These are phyloP conservation scores for Danaus plexippus DNA, from an alignment of 1,140 invertebrate species.

Conservation along the genomic window DNA sequence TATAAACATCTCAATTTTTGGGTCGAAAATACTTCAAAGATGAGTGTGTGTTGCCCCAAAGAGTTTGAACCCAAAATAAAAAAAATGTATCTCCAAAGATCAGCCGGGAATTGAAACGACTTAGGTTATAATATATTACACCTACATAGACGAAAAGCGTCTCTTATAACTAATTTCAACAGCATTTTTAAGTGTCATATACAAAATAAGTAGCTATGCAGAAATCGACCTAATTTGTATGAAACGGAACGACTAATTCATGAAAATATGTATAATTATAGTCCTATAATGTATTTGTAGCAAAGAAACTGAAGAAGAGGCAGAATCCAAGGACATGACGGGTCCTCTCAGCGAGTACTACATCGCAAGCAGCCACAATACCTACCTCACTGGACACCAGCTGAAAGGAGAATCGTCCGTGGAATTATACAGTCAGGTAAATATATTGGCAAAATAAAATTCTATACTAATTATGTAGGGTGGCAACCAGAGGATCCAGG, in stretches of 20 bases:
- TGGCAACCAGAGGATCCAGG: background rate
- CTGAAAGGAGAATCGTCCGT: conserved; percentile 94
- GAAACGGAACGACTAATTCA: conserved; percentile 14
- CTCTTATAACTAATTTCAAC: background rate
- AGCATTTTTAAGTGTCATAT: background rate
- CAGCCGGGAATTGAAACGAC: too few species aligned
- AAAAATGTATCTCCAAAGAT: too few species aligned
- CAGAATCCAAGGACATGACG: conserved; percentile 78
- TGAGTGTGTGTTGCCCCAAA: too few species aligned
- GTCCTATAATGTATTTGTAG: too few species aligned
- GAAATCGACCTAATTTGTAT: conserved; percentile 30
- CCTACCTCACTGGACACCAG: conserved; percentile 97
- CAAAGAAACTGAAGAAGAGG: too few species aligned
- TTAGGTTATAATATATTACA: too few species aligned
- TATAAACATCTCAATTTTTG: too few species aligned
- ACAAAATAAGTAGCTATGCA: conserved; percentile 11
- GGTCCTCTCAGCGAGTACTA: conserved; percentile 95
- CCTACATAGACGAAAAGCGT: too few species aligned
- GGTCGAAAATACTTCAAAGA: too few species aligned
- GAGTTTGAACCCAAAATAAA: too few species aligned
- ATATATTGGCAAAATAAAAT: conserved; percentile 14
- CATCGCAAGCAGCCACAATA: conserved; percentile 97
- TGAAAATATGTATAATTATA: too few species aligned
- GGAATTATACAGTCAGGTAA: conserved; percentile 94
- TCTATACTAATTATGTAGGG: too few species aligned